Evolutionary conservation across 1,140 invertebrate genomes (phyloP), one percentile per base, ranked within the genome.

Genomic region (Aphelenchoides fujianensis): DNA sequence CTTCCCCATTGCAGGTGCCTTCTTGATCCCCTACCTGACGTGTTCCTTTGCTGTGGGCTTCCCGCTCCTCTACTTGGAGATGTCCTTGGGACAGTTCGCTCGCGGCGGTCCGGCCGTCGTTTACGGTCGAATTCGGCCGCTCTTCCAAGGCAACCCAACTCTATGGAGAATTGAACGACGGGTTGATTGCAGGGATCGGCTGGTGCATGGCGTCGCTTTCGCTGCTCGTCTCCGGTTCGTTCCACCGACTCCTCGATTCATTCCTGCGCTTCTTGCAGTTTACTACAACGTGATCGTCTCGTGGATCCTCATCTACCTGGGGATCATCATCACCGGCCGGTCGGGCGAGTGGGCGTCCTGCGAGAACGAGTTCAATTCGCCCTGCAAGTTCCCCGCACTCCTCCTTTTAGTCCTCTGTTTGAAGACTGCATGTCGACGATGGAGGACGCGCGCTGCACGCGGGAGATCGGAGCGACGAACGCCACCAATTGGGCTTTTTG

Each of bases 1-100:
- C n/a, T 12, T 16, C 12, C 5, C 7, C 12, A 23, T 3, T 19
- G 2, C 67, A 72, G 72, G 72, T 59, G 72, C 72, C 52, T 74
- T 74, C 32, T 57, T 74, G 9, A 75, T 98, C 53, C 95, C 95
- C 0, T 98, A 97, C 86, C 86, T 97, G 66, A 93, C 93, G 0
- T 88, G 95, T 2, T 89, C 96, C 72, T 89, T 96, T 53, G 28
- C 77, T 52, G 94, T 93, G 72, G 95, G 95, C 1, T 93, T 97
- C 68, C 95, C 95, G 0, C 95, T 97, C 91, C 96, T 97, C 86
- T 94, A 97, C 84, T 90, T 97, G 89, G 95, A 98, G 85, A 85
- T 96, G 71, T 92, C 93, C 1, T 89, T 98, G 73, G 95, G 95
- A 9, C 95, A 98, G 87, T 97, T 95, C 90, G 87, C 95, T 72